Conservation (phyloP, 2,888 invertebrate species). For the Acleris laterana region DNA sequence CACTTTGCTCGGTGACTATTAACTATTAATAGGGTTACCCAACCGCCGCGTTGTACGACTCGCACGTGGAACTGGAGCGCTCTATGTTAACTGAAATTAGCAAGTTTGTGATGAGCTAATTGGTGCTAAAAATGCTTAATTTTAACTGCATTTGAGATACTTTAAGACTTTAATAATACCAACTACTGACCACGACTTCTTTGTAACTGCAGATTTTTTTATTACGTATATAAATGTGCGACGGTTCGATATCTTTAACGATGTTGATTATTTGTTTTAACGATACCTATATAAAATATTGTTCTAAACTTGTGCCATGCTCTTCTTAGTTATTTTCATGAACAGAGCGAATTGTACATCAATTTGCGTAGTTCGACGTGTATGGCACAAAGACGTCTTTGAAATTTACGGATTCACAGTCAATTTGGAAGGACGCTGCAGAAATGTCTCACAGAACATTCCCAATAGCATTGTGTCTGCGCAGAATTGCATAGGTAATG, state of each 20-base stretch:
- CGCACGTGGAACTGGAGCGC: too few species aligned
- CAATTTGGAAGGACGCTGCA: conserved; percentile 7
- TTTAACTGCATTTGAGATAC: not conserved
- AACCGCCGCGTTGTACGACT: not conserved
- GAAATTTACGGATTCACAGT: conserved; percentile 22
- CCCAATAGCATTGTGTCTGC: conserved; percentile 14
- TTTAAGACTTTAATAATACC: not conserved
- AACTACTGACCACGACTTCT: not conserved
- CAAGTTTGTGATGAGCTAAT: not conserved
- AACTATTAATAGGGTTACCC: conserved; percentile 51
- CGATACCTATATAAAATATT: not conserved
- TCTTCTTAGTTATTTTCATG: not conserved
- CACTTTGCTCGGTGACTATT: conserved; percentile 65
- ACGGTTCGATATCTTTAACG: too few species aligned
- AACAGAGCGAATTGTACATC: conserved; percentile 2
- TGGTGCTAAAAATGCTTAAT: not conserved
- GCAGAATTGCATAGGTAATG: conserved; percentile 12
- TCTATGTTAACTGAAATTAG: too few species aligned
- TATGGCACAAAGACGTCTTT: conserved; percentile 15
- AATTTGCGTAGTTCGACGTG: conserved; percentile 9
- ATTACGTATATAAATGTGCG: too few species aligned
- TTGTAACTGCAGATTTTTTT: too few species aligned
- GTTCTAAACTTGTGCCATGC: not conserved
- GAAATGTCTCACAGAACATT: conserved; percentile 26
- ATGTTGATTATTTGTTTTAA: too few species aligned